Conservation (phyloP, 1,140 invertebrate species). For the Thaumetopoea pityocampa region DNA sequence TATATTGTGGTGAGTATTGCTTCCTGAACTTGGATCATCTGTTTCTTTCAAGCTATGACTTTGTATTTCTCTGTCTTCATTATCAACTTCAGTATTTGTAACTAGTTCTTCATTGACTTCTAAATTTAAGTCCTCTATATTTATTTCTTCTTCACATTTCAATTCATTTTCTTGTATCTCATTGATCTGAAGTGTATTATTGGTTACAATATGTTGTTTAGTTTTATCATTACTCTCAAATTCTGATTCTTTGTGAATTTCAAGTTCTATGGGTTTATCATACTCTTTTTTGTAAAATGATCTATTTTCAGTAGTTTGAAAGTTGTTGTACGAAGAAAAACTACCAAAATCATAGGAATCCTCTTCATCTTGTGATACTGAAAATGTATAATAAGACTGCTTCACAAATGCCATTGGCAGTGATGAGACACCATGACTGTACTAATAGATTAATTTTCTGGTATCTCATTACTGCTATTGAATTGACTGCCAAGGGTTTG, state of each 20-base stretch:
- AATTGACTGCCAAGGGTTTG: too few relatives aligned
- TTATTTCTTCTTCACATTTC: conserved; percentile 50
- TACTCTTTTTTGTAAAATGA: conserved; percentile 20
- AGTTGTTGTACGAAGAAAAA: conserved; percentile 33
- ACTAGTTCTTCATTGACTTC: conserved; percentile 40
- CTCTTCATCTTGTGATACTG: conserved; percentile 63
- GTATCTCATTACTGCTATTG: too few relatives aligned
- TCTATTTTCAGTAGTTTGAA: conserved; percentile 23
- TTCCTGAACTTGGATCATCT: conserved; percentile 17
- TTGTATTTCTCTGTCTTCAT: conserved; percentile 15
- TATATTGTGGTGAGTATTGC: conserved; percentile 6
- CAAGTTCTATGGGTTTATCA: conserved; percentile 13
- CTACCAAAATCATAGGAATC: conserved; percentile 47
- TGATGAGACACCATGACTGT: too few relatives aligned
- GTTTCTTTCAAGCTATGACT: conserved; percentile 14
- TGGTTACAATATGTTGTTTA: neutral
- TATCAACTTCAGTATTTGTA: conserved; percentile 19
- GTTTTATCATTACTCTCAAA: conserved; percentile 15
- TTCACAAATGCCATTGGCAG: conserved; percentile 1
- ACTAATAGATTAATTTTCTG: too few relatives aligned
- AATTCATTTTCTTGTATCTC: conserved; percentile 26
- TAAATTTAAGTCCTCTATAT: conserved; percentile 71
- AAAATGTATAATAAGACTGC: conserved; percentile 32
- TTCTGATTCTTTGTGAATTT: conserved; percentile 1
- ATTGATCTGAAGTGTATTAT: conserved; percentile 18